These are phyloP conservation scores for Dolichotis patagonum DNA, from an alignment of 2,113 vertebrate genomes.

Conservation along the genomic window DNA sequence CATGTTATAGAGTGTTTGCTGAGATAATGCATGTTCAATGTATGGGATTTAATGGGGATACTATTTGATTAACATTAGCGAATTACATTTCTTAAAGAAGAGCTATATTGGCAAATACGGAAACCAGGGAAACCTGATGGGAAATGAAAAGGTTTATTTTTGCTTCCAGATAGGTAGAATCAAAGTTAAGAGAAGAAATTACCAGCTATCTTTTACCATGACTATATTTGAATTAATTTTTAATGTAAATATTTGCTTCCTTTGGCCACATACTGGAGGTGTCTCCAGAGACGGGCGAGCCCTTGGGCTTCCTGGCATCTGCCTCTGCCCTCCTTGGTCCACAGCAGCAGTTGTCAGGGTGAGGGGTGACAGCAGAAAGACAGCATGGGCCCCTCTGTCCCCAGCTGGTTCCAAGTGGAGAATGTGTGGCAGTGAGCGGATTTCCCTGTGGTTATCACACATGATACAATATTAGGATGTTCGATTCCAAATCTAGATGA, in stretches of 20 bases:
- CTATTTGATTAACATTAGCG: background rate
- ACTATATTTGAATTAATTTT: background rate
- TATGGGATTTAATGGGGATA: background rate
- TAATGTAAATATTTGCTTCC: background rate
- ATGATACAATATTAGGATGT: background rate
- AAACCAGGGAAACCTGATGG: background rate
- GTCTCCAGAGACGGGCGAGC: background rate
- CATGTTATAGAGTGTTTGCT: background rate
- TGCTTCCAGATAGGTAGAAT: background rate
- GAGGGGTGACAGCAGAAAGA: background rate
- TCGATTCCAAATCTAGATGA: background rate
- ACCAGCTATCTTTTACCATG: background rate
- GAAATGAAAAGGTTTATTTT: background rate
- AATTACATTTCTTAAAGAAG: background rate
- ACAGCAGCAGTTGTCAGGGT: background rate
- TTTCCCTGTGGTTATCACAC: background rate
- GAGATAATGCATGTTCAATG: background rate
- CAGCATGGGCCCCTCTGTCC: rapidly evolving
- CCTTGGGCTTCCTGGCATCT: no score
- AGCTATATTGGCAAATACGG: background rate
- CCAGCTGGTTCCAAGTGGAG: background rate
- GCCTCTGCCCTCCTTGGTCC: background rate
- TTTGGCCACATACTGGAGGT: rapidly evolving
- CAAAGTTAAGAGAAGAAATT: background rate
- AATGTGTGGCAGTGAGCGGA: background rate